Conservation (phyloP, 1,140 invertebrate genomes). For the Bactericera cockerelli region DNA sequence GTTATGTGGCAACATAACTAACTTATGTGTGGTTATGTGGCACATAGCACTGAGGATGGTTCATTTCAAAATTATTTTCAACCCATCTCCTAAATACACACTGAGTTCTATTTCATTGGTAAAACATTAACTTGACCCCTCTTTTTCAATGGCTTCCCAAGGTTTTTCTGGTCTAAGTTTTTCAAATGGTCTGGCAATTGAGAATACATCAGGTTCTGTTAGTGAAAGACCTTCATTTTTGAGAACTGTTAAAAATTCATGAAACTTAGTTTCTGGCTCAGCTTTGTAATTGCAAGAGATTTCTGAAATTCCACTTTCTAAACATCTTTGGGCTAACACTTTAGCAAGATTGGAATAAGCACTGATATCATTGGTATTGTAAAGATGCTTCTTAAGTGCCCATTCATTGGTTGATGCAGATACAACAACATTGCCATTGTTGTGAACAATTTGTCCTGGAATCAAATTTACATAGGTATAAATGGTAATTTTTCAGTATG, state of each 20-base stretch:
- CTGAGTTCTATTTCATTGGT: too few relatives aligned
- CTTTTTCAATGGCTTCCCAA: too few relatives aligned
- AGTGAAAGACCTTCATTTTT: background rate
- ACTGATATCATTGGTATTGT: constrained; percentile 45
- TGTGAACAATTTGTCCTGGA: constrained; percentile 49
- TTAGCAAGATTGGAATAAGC: constrained; percentile 64
- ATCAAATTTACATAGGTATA: too few relatives aligned
- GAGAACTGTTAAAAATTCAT: background rate
- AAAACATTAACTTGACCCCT: too few relatives aligned
- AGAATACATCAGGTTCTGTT: background rate
- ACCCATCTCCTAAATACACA: too few relatives aligned
- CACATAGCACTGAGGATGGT: too few relatives aligned
- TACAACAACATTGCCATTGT: constrained; percentile 53
- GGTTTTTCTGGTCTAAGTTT: background rate
- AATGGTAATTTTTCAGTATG: too few relatives aligned
- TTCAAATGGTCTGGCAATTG: background rate
- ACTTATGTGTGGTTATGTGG: too few relatives aligned
- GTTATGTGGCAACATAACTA: too few relatives aligned
- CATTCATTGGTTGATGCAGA: constrained; percentile 67
- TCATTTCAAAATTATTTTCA: too few relatives aligned
- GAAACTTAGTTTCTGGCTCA: constrained; percentile 24
- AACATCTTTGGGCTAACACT: constrained; percentile 62
- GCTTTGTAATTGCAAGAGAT: constrained; percentile 41
- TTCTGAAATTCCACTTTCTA: constrained; percentile 63
- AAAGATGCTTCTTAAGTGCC: constrained; percentile 65